Base-by-base conservation (phyloP, 2,797 vertebrate species). In the Sebastes iracundus region DNA sequence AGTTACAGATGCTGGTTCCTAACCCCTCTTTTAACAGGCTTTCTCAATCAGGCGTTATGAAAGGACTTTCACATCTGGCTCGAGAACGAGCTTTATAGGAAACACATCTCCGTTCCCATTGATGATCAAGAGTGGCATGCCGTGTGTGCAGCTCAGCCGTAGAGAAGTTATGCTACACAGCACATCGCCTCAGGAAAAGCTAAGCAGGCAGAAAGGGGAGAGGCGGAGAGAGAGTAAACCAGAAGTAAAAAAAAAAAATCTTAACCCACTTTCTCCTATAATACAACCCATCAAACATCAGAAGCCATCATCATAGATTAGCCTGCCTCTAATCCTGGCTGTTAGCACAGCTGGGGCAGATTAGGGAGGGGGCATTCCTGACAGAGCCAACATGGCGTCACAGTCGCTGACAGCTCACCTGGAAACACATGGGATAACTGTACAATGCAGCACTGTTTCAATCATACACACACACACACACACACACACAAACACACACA, bases 301-400 rank as follows among this genome's bases (percentile, higher is more conserved):
- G 87, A 93, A 87, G 86, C 90, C 90, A 90, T 94, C 92, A 91
- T 79, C 83, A 58, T 90, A 94, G 92, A 94, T 94, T 94, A 94
- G 91, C 86, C 88, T 33, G 87, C 81, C 92, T 93, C 88, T 94
- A 94, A 95, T 94, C 94, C 93, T 78, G 87, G 75, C 91, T 95
- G 94, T 94, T 94, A 94, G 93, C 93, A 93, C 93, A 95, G 91
- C 92, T 94, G 94, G 83, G 91, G 77, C 88, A 93, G 92, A 95
- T 95, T 94, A 94, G 75, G 80, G 85, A 75, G 68, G 80, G 92
- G 88, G 84, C 81, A 92, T 88, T 91, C 80, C 87, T 92, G 91
- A 91, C 88, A 87, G 89, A 90, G 87, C 86, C 90, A 88, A 93
- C 88, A 87, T 94, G 93, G 93, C 90, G 84, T 94, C 92, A 91